Percentiles rank a stretch among this genome's conserved stretches.
Conservation (phyloP, 2,888 invertebrate species). For the Taenaris catops region DNA sequence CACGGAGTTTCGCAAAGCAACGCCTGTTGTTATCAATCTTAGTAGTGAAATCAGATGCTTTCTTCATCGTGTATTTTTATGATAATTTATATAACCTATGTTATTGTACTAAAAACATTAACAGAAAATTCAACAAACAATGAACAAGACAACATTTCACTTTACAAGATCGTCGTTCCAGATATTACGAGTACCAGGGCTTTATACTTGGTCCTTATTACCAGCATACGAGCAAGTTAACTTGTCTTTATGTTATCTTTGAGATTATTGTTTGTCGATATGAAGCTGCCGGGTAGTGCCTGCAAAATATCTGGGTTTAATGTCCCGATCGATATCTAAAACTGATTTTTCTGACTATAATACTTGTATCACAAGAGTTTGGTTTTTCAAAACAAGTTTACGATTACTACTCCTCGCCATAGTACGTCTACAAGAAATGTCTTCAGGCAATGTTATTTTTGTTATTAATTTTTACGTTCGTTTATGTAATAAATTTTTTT, state of each 20-base stretch:
- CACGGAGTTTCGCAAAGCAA: no score
- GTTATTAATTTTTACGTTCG: no score
- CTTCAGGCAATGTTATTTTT: no score
- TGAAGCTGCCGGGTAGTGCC: constrained; percentile 37
- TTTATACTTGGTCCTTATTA: constrained; percentile 63
- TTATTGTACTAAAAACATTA: no score
- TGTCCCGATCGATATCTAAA: constrained; percentile 17
- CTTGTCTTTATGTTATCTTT: constrained; percentile 68
- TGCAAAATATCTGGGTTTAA: constrained; percentile 23
- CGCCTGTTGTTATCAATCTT: no score
- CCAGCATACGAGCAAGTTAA: constrained; percentile 62
- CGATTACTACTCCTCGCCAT: no score
- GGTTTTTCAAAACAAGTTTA: no score
- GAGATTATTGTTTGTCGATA: constrained; percentile 69
- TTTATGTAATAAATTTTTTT: no score
- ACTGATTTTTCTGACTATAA: constrained; percentile 13
- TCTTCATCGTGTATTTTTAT: no score
- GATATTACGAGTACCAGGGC: constrained; percentile 64
- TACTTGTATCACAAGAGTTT: constrained; percentile 1
- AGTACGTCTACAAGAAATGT: no score
- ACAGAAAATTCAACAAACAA: constrained; percentile 38
- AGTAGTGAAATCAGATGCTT: no score
- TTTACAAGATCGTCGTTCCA: constrained; percentile 63
- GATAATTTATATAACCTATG: no score
- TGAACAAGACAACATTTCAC: constrained; percentile 67